Percentiles rank a stretch among this genome's conserved stretches.
phyloP scores from a whole-genome alignment of 2,888 invertebrate genomes.

The Synergus laeviventris region DNA sequence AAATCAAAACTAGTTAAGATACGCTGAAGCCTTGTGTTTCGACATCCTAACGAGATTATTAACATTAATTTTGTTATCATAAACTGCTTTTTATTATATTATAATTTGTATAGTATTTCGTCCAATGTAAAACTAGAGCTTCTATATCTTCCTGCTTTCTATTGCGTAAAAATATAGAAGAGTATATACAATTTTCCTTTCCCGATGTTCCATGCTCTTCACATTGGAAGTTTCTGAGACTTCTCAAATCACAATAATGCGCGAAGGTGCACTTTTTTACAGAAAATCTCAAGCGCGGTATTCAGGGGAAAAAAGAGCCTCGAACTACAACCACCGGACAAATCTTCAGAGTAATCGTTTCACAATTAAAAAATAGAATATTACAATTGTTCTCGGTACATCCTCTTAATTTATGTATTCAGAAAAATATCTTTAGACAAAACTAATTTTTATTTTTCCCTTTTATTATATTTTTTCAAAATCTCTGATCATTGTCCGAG shows the following conservation, averaged over 20 bases:
- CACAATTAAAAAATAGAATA: constrained; percentile 35
- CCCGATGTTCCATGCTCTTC: constrained; percentile 37
- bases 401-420: constrained; percentile 12
- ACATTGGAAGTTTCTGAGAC: constrained; percentile 28
- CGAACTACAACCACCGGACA: constrained; percentile 29
- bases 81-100: neutral
- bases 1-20: neutral
- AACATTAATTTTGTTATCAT: too few relatives aligned
- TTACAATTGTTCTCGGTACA: constrained; percentile 1
- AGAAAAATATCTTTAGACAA: constrained; percentile 35
- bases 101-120: neutral
- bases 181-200: constrained; percentile 25
- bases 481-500: constrained; percentile 26
- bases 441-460: constrained; percentile 25
- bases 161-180: constrained; percentile 22
- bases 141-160: constrained; percentile 32
- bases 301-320: constrained; percentile 13
- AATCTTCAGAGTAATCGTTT: constrained; percentile 28
- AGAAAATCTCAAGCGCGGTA: constrained; percentile 36
- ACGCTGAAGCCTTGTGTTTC: neutral
- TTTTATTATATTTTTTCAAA: constrained; percentile 18
- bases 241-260: constrained; percentile 37
- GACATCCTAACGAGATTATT: neutral
- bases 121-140: constrained; percentile 36
- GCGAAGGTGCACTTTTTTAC: constrained; percentile 20